These are phyloP conservation scores for Calcarius ornatus DNA, from an alignment of 2,113 vertebrate genomes.

Conservation along the genomic window DNA sequence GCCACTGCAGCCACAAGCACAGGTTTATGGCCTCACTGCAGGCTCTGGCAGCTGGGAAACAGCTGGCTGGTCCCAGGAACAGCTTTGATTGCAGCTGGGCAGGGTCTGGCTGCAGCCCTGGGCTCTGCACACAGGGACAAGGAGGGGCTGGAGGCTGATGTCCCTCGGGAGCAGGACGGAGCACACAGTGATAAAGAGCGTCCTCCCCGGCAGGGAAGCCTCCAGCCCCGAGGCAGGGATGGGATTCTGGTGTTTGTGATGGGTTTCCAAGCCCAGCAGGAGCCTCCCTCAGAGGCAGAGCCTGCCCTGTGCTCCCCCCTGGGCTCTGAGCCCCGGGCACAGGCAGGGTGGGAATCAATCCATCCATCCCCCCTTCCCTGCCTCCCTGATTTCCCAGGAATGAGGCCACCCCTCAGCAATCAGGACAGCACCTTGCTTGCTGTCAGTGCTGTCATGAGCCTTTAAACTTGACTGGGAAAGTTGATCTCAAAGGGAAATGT, in stretches of 20 bases:
- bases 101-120: not conserved
- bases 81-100: not conserved
- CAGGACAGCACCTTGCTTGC: not conserved
- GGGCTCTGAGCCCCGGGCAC: not conserved
- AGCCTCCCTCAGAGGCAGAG: not conserved
- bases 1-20: not conserved
- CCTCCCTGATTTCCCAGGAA: not conserved
- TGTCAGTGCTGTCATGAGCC: not conserved
- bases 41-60: not conserved
- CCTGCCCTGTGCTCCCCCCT: not conserved
- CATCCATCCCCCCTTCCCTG: fast-evolving
- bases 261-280: not conserved
- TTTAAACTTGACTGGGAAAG: not conserved
- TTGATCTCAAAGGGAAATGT: not conserved
- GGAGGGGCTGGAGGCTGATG: not conserved
- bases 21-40: not conserved
- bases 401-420: not conserved
- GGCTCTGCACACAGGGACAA: not conserved
- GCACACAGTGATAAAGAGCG: not conserved
- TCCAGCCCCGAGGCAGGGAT: not conserved
- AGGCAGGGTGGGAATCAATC: fast-evolving
- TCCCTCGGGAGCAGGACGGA: not conserved
- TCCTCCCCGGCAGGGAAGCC: not conserved
- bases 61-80: not conserved
- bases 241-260: not conserved